These are phyloP conservation scores for Odontocolon sp. DNA, from an alignment of 2,888 invertebrate genomes.

Conservation along the genomic window DNA sequence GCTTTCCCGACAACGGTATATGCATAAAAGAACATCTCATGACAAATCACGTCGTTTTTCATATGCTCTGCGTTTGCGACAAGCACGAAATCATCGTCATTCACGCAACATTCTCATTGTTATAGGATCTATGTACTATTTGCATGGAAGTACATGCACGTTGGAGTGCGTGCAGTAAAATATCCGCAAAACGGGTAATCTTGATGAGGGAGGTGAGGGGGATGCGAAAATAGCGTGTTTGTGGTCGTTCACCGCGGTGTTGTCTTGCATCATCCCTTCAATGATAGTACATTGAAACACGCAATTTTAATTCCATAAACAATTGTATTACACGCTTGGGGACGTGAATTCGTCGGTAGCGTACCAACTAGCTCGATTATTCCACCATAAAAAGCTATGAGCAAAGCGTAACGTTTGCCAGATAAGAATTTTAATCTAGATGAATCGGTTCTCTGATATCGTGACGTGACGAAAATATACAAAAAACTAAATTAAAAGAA, in stretches of 20 bases:
- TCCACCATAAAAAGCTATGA: constrained; percentile 53
- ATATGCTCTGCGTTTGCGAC: constrained; percentile 1
- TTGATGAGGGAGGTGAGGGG: neutral
- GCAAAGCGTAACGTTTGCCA: constrained; percentile 36
- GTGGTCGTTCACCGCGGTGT: constrained; percentile 33
- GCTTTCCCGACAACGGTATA: too few species aligned
- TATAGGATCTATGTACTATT: constrained; percentile 15
- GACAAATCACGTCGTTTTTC: neutral
- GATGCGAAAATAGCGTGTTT: neutral
- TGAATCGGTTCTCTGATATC: neutral
- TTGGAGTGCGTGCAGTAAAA: constrained; percentile 40
- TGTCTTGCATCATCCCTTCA: constrained; percentile 35
- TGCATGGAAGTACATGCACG: constrained; percentile 1
- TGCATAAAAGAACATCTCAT: too few species aligned
- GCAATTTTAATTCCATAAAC: constrained; percentile 51
- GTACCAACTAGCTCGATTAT: constrained; percentile 16
- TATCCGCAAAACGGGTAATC: constrained; percentile 40
- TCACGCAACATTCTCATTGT: constrained; percentile 46
- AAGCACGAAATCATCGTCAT: constrained; percentile 20
- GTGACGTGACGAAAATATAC: neutral
- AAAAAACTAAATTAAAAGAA: too few species aligned
- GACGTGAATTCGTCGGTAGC: constrained; percentile 3
- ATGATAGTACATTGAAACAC: constrained; percentile 19
- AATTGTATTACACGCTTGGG: constrained; percentile 53
- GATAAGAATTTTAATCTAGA: constrained; percentile 35